These are phyloP conservation scores for Helarctos malayanus DNA, from an alignment of 2,797 vertebrate species.

Conservation along the genomic window DNA sequence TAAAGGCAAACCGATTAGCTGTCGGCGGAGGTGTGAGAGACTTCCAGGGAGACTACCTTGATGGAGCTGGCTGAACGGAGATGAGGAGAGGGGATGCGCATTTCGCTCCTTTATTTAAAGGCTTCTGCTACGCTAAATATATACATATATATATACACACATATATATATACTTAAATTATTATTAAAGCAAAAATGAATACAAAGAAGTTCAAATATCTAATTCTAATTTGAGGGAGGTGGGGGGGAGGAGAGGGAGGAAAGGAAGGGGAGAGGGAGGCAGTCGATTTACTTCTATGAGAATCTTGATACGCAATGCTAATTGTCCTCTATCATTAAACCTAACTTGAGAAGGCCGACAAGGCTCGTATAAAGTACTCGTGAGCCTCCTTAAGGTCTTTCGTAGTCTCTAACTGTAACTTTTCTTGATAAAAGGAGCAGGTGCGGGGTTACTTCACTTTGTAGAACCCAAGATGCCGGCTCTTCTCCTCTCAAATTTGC, in stretches of 20 bases:
- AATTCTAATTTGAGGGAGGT: not conserved
- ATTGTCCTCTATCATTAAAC: conserved; percentile 18
- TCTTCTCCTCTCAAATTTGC: not conserved
- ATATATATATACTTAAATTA: not conserved
- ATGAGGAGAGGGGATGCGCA: not conserved
- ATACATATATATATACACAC: not conserved
- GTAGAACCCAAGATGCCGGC: not conserved
- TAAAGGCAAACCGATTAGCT: not conserved
- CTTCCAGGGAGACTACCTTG: not conserved
- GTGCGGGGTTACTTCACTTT: not conserved
- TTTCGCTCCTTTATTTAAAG: not conserved
- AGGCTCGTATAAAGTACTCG: not conserved
- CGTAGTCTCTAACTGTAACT: not conserved
- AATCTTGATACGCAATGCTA: not conserved
- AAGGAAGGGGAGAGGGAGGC: not conserved
- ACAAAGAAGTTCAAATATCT: not conserved
- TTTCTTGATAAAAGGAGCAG: not conserved
- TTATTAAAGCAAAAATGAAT: conserved; percentile 8
- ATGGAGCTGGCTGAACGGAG: not conserved
- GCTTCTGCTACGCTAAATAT: not conserved
- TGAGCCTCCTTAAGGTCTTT: not conserved
- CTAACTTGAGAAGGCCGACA: conserved; percentile 5
- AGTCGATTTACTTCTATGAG: conserved; percentile 10
- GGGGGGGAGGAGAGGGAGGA: not conserved
- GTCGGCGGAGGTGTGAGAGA: not conserved